A percentile compares a stretch with the other conserved stretches of the same genome.
phyloP scores from a whole-genome alignment of 2,888 invertebrate species.

The Meteorus cinctellus region DNA sequence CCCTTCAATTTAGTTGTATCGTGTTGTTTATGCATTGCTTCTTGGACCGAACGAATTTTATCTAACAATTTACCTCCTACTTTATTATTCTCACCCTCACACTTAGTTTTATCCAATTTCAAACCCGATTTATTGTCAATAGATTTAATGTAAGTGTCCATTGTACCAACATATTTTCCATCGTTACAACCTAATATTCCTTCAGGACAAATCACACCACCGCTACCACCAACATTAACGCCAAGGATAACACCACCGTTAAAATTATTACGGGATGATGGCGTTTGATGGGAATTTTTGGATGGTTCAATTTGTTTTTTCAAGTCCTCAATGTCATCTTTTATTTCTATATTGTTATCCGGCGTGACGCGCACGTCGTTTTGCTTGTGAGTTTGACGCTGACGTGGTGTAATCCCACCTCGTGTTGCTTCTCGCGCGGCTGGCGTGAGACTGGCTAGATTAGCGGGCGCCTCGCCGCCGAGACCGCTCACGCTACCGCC shows the following conservation, averaged over 20 bases:
- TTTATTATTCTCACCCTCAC: slow-evolving; percentile 42
- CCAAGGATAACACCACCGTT: slow-evolving; percentile 52
- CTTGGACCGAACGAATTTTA: slow-evolving; percentile 63
- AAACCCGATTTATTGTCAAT: slow-evolving; percentile 61
- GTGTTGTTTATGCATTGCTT: slow-evolving; percentile 58
- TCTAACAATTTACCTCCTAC: slow-evolving; percentile 56
- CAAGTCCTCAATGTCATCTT: slow-evolving; percentile 47
- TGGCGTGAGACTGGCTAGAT: slow-evolving; percentile 71
- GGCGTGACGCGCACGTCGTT: slow-evolving; percentile 42
- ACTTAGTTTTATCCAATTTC: slow-evolving; percentile 61
- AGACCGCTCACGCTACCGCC: slow-evolving; percentile 55
- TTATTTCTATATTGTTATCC: slow-evolving; percentile 41
- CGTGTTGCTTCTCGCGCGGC: slow-evolving; percentile 70
- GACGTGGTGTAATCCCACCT: slow-evolving; percentile 57
- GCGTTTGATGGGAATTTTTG: slow-evolving; percentile 10
- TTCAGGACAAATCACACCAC: slow-evolving; percentile 49
- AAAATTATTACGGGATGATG: slow-evolving; percentile 48
- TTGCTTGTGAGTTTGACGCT: slow-evolving; percentile 57
- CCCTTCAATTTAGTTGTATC: slow-evolving; percentile 49
- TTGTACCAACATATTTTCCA: slow-evolving; percentile 60
- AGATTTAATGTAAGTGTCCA: slow-evolving; percentile 62
- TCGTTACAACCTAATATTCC: slow-evolving; percentile 49
- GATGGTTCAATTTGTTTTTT: slow-evolving; percentile 27
- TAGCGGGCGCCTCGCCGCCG: slow-evolving; percentile 68
- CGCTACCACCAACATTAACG: slow-evolving; percentile 47